phyloP scores from a whole-genome alignment of 2,888 invertebrate species.

The Drosophila cracens region DNA sequence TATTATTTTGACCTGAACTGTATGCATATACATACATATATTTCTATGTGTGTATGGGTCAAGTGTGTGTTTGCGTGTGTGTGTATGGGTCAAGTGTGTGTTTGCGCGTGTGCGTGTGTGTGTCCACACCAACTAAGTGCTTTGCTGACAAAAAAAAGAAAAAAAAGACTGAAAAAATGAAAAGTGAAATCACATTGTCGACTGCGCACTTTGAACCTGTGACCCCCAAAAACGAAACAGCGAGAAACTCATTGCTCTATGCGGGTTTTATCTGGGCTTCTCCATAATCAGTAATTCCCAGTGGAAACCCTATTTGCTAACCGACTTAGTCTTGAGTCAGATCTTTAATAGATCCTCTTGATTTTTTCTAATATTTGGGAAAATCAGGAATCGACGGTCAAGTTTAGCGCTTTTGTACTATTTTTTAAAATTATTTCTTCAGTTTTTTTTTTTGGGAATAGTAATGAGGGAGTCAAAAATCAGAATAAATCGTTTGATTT shows the following conservation, averaged over 20 bases:
- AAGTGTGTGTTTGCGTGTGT: too few species aligned
- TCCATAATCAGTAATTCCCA: background rate
- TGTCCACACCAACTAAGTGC: constrained; percentile 48
- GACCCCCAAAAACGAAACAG: constrained; percentile 23
- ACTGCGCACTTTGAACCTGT: constrained; percentile 45
- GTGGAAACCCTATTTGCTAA: background rate
- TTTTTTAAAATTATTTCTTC: background rate
- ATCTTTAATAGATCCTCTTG: background rate
- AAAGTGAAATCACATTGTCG: constrained; percentile 53
- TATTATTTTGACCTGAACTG: background rate
- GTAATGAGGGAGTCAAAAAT: constrained; percentile 15
- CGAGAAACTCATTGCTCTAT: background rate
- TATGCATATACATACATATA: constrained; percentile 6
- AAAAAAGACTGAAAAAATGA: constrained; percentile 23
- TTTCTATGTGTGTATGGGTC: background rate
- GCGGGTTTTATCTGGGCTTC: background rate
- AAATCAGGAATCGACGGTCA: background rate
- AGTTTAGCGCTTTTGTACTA: background rate
- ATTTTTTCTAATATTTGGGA: background rate
- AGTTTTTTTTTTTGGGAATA: background rate
- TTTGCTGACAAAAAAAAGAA: constrained; percentile 12
- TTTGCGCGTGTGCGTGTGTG: constrained; percentile 1
- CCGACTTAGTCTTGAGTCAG: background rate
- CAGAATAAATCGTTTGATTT: background rate
- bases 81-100: too few species aligned